These are phyloP conservation scores for Cephus rjabovi DNA, from an alignment of 2,888 invertebrate genomes.

Conservation along the genomic window DNA sequence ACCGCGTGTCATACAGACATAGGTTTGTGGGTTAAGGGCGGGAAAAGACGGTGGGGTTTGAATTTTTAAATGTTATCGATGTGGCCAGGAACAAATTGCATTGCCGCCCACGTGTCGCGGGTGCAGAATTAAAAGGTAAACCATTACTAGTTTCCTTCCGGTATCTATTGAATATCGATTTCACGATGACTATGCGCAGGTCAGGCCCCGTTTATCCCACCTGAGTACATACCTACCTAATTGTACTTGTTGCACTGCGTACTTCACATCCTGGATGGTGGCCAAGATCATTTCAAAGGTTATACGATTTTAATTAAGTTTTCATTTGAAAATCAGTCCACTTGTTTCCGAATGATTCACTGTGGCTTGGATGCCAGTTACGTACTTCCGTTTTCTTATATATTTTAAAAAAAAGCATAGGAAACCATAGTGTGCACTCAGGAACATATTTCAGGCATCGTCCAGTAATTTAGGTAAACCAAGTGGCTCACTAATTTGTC, in stretches of 20 bases:
- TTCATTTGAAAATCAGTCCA: neutral
- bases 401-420: no score
- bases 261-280: neutral
- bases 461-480: neutral
- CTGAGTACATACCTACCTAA: conserved; percentile 36
- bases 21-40: neutral
- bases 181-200: neutral
- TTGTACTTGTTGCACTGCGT: conserved; percentile 54
- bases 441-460: neutral
- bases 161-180: neutral
- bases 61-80: neutral
- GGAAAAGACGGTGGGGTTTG: neutral
- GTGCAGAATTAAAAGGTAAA: neutral
- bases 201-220: neutral
- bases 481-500: neutral
- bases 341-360: neutral
- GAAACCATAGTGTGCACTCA: neutral
- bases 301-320: neutral
- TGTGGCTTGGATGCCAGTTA: neutral
- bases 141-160: neutral
- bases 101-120: neutral
- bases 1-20: neutral
- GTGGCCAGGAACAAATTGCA: neutral
- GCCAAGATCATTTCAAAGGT: neutral
- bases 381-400: neutral